phyloP scores from a whole-genome alignment of 1,140 invertebrate genomes.

The Heliconius himera region DNA sequence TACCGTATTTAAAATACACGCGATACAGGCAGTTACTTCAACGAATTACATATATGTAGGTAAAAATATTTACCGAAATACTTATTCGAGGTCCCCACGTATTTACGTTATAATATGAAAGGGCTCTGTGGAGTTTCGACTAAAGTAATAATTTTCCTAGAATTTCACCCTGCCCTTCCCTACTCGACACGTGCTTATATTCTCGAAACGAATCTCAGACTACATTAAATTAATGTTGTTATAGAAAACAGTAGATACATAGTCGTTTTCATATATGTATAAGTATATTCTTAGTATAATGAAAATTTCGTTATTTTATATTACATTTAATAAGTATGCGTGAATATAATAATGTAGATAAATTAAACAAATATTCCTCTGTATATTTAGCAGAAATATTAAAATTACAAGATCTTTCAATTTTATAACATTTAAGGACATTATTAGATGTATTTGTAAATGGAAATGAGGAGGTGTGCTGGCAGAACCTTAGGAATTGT shows the following conservation, averaged over 20 bases:
- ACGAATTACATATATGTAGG: not conserved
- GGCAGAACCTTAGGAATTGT: no score
- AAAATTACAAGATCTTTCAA: no score
- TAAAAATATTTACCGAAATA: not conserved
- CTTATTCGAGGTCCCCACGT: not conserved
- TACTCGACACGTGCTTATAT: constrained; percentile 29
- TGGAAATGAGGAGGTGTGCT: no score
- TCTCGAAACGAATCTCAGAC: constrained; percentile 29
- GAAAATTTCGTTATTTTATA: not conserved
- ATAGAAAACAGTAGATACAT: not conserved
- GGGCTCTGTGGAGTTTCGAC: not conserved
- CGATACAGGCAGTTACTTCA: not conserved
- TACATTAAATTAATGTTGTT: constrained; percentile 5
- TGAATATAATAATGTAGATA: no score
- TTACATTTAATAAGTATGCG: not conserved
- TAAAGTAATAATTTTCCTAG: constrained; percentile 31
- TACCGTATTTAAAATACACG: not conserved
- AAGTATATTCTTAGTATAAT: not conserved
- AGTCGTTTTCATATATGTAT: not conserved
- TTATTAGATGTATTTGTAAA: no score
- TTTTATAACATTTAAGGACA: no score
- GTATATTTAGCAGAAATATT: no score
- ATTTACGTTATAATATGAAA: constrained; percentile 10
- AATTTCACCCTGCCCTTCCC: constrained; percentile 21
- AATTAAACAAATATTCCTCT: no score